Evolutionary conservation across 1,140 invertebrate species (phyloP).

Genomic region (Drosophila trapezifrons): DNA sequence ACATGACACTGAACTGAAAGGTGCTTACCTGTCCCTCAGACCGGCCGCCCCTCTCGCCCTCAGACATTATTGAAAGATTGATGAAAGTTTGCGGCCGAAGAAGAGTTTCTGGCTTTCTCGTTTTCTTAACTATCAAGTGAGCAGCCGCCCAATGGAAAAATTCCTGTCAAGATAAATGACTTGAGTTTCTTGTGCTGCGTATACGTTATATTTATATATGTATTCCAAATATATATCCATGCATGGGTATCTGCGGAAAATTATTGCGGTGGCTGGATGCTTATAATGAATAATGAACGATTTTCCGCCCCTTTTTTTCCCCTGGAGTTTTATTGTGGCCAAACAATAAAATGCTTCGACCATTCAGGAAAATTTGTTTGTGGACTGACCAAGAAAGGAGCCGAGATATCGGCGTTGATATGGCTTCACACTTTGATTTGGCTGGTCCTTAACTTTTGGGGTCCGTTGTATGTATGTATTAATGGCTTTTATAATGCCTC

Average conservation of each 20-base stretch:
- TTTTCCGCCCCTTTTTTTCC: slow-evolving; percentile 57
- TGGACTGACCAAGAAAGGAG: slow-evolving; percentile 1
- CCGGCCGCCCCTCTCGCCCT: slow-evolving; percentile 18
- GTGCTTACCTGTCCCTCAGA: slow-evolving; percentile 52
- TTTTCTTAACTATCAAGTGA: slow-evolving; percentile 43
- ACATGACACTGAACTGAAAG: slow-evolving; percentile 77
- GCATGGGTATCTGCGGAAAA: slow-evolving; percentile 49
- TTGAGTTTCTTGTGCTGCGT: slow-evolving; percentile 30
- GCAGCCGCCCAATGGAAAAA: slow-evolving; percentile 29
- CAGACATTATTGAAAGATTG: slow-evolving; percentile 78
- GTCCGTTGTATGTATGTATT: slow-evolving; percentile 54
- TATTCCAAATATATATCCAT: not conserved
- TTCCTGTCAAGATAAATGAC: slow-evolving; percentile 64
- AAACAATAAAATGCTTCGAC: slow-evolving; percentile 68
- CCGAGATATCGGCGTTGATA: slow-evolving; percentile 40
- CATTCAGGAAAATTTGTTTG: slow-evolving; percentile 68
- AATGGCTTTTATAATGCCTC: slow-evolving; percentile 78
- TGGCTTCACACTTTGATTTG: slow-evolving; percentile 76
- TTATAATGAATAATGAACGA: slow-evolving; percentile 81
- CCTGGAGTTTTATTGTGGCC: slow-evolving; percentile 64
- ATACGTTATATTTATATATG: slow-evolving; percentile 15
- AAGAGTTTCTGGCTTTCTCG: slow-evolving; percentile 24
- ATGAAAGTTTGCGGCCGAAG: slow-evolving; percentile 61
- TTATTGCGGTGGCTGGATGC: slow-evolving; percentile 73
- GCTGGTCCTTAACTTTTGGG: slow-evolving; percentile 19